Base-by-base conservation (phyloP, 2,888 invertebrate species). In the Phasia obesa region DNA sequence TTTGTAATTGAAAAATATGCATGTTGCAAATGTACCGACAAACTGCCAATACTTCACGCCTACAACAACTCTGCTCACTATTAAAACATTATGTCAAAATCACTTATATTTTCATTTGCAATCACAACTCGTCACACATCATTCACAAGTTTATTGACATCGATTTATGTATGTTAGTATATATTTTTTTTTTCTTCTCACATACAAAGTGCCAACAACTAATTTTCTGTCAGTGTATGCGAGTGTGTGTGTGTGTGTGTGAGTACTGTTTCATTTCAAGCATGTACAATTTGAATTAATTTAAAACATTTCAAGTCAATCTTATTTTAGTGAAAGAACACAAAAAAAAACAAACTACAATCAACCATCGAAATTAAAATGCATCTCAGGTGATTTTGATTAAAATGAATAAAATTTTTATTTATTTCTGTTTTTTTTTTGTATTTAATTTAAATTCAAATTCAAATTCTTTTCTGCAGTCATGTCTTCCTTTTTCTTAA, bases 121-220 rank as follows among this genome's bases (percentile, higher is more conserved):
- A 65, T 47, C 35, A 53, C 42, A 67, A 53, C 27, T 13, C 13
- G 13, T 42, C 62, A 69, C 57, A 51, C 81, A 77, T 69, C 73
- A 47, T 65, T 62, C 64, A 51, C 57, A 70, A 74, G 82, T 82
- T 82, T 82, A 70, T 82, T 82, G 77, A 82, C 82, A 78, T 78
- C 55, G 62, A 27, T 65, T 75, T 57, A 57, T 71, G 13, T 25
- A 25, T 59, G 47, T 44, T 42, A 31, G 23, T 42, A 3, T 7
- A 4, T n/a, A 4, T 35, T 65, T 13, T 4, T 9, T 1, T 21
- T 21, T n/a, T 6, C 15, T n/a, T 17, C 5, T 5, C 44, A 21
- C 44, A 9, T 35, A 57, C 55, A 19, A 44, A 70, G 9, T 47
- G 44, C 5, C 42, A 62, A 62, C 35, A 62, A 62, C 25, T 44